phyloP scores from a whole-genome alignment of 35 echinoderm and acorn worm genomes.

The Stichopus chloronotus region DNA sequence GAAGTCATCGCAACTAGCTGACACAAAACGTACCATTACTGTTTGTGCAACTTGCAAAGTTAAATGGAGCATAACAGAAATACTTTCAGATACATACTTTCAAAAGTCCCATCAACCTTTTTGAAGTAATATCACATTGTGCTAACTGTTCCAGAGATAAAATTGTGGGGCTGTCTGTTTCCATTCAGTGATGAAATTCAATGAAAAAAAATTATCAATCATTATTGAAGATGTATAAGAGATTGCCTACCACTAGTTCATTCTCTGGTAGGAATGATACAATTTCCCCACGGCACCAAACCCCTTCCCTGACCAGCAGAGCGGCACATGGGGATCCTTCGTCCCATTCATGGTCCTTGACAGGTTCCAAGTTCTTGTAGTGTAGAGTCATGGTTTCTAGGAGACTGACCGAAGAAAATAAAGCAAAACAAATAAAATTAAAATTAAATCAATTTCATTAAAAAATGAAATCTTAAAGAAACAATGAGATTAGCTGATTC shows the following conservation, averaged over 20 bases:
- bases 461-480: conserved; percentile 31
- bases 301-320: conserved; percentile 69
- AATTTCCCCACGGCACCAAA: conserved; percentile 75
- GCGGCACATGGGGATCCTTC: conserved; percentile 71
- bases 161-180: too few relatives aligned
- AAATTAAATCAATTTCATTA: background rate
- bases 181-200: too few relatives aligned
- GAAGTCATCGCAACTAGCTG: too few relatives aligned
- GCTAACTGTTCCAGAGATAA: too few relatives aligned
- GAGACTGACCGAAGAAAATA: conserved; percentile 46
- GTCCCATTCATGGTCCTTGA: conserved; percentile 66
- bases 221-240: too few relatives aligned
- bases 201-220: too few relatives aligned
- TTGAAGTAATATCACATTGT: too few relatives aligned
- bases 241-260: conserved; percentile 69
- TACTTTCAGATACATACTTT: too few relatives aligned
- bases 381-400: conserved; percentile 74
- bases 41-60: too few relatives aligned
- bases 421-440: background rate
- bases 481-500: background rate
- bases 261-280: conserved; percentile 76
- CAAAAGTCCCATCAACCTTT: too few relatives aligned
- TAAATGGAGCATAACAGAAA: too few relatives aligned
- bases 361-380: conserved; percentile 60
- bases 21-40: too few relatives aligned